Evolutionary conservation across 2,888 invertebrate genomes (phyloP).

Genomic region (Hipparchia sbordonii): DNA sequence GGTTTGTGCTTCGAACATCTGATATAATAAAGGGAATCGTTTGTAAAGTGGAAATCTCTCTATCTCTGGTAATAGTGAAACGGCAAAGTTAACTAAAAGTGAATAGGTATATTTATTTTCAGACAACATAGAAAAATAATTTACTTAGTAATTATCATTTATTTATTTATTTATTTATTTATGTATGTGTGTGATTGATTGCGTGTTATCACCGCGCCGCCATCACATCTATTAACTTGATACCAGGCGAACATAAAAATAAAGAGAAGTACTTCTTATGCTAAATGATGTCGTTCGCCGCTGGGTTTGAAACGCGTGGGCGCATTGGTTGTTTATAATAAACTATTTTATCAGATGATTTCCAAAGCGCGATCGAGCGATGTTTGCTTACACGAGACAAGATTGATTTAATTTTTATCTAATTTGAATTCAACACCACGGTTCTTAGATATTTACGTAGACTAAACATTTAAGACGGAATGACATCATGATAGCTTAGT

Average conservation of each 20-base stretch:
- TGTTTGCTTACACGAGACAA: conserved; percentile 13
- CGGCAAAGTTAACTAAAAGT: conserved; percentile 50
- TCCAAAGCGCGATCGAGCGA: conserved; percentile 24
- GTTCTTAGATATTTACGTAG: conserved; percentile 27
- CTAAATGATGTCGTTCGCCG: conserved; percentile 61
- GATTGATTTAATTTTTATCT: conserved; percentile 25
- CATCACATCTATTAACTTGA: conserved; percentile 56
- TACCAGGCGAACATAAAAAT: conserved; percentile 64
- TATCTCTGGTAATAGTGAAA: conserved; percentile 60
- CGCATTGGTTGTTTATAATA: conserved; percentile 48
- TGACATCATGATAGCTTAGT: conserved; percentile 31
- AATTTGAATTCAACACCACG: conserved; percentile 25
- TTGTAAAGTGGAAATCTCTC: conserved; percentile 46
- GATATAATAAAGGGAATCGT: conserved; percentile 32
- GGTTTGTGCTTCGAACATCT: conserved; percentile 31
- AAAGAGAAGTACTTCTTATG: conserved; percentile 55
- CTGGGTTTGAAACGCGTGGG: conserved; percentile 54
- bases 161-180: conserved; percentile 37
- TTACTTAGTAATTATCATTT: too few relatives aligned
- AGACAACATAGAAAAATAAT: conserved; percentile 43
- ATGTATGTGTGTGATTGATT: conserved; percentile 31
- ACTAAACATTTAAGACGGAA: conserved; percentile 21
- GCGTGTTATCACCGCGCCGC: conserved; percentile 41
- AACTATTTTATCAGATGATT: conserved; percentile 49
- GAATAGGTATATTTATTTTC: conserved; percentile 52